A percentile compares a stretch with the other conserved stretches of the same genome.
Evolutionary conservation across 2,113 vertebrate species (phyloP).

Genomic region (Gulo gulo): DNA sequence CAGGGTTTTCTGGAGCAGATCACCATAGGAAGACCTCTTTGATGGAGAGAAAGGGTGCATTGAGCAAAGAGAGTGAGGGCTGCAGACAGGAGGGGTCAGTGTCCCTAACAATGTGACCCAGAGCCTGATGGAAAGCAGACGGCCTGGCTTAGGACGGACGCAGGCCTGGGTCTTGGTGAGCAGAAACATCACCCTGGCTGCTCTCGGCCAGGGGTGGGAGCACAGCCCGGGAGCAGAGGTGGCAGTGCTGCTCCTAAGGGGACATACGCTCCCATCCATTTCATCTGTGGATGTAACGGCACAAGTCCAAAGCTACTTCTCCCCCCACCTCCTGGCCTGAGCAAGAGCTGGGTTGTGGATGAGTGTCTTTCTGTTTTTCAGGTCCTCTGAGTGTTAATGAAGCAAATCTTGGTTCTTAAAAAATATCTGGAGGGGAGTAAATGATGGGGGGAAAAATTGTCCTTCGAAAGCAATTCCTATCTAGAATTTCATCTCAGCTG

Average conservation of each 20-base stretch:
- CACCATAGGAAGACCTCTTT: background rate
- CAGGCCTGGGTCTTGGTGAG: background rate
- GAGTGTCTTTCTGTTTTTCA: background rate
- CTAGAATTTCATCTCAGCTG: background rate
- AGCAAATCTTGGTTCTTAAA: background rate
- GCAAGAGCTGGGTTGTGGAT: background rate
- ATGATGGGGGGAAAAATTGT: rapidly evolving
- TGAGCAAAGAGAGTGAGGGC: background rate
- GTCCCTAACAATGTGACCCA: background rate
- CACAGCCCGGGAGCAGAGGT: background rate
- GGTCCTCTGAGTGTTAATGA: background rate
- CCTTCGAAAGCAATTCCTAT: background rate
- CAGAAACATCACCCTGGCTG: background rate
- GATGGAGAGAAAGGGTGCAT: background rate
- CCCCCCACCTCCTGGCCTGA: background rate
- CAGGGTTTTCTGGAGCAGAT: background rate
- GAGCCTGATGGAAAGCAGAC: background rate
- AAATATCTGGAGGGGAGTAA: background rate
- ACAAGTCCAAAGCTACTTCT: background rate
- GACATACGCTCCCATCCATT: rapidly evolving
- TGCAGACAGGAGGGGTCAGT: background rate
- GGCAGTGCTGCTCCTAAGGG: background rate
- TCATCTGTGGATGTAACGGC: background rate
- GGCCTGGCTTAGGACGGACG: background rate
- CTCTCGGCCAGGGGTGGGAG: rapidly evolving